Conservation (phyloP, 1,140 invertebrate species). For the Probaryconus sp. region DNA sequence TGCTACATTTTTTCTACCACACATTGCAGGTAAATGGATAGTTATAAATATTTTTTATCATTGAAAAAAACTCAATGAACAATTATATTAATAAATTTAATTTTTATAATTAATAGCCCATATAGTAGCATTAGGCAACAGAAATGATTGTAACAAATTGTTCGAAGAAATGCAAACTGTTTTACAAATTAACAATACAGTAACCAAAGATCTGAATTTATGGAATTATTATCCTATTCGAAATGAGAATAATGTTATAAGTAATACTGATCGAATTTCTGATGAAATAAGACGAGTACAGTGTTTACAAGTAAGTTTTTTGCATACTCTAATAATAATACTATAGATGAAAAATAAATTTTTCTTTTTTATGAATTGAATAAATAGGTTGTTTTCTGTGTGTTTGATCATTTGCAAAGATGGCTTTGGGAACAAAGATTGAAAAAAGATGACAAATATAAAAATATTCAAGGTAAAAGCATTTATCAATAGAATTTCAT, state of each 20-base stretch:
- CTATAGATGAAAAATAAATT: too few relatives aligned
- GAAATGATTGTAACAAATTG: conserved; percentile 61
- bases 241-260: conserved; percentile 51
- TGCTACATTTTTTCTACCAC: conserved; percentile 84
- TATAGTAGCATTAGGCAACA: conserved; percentile 64
- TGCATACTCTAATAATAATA: too few relatives aligned
- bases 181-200: conserved; percentile 64
- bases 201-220: conserved; percentile 67
- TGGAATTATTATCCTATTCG: conserved; percentile 66
- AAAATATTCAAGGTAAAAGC: conserved; percentile 61
- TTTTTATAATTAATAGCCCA: conserved; percentile 58
- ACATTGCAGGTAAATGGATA: conserved; percentile 80
- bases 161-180: conserved; percentile 73
- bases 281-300: conserved; percentile 74
- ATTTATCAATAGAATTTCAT: neutral
- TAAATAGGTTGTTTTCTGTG: conserved; percentile 81
- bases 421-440: conserved; percentile 84
- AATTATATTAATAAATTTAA: too few relatives aligned
- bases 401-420: conserved; percentile 85
- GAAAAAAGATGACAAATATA: conserved; percentile 67
- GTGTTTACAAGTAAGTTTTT: conserved; percentile 69
- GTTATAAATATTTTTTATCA: too few relatives aligned
- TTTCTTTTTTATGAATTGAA: conserved; percentile 25
- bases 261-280: conserved; percentile 66
- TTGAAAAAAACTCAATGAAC: too few relatives aligned